Percentiles rank a stretch among this genome's conserved stretches.
Evolutionary conservation across 1,140 invertebrate species (phyloP).

Genomic region (Propsilocerus akamusi): DNA sequence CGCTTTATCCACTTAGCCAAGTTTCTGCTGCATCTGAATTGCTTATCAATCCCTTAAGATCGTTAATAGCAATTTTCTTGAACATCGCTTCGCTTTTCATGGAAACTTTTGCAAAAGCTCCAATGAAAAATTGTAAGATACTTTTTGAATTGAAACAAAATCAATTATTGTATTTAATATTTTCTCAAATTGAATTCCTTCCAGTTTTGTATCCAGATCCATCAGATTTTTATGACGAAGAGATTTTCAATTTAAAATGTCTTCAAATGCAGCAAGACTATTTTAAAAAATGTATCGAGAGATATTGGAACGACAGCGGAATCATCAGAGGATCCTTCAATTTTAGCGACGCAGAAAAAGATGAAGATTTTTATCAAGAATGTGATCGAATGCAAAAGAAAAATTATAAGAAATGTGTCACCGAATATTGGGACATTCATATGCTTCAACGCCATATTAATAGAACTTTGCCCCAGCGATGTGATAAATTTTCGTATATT

Average conservation of each 20-base stretch:
- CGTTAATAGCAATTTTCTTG: not conserved
- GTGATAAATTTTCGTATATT: not conserved
- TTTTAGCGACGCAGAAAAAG: not conserved
- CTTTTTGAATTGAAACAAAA: not conserved
- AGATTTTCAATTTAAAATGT: not conserved
- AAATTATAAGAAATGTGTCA: not conserved
- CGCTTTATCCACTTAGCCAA: not conserved
- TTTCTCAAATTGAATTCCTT: not conserved
- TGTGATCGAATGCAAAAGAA: not conserved
- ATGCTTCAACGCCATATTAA: not conserved
- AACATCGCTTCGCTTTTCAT: not conserved
- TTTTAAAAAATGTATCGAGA: not conserved
- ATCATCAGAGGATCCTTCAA: no score
- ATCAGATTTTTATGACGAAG: not conserved
- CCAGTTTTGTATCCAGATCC: conserved; percentile 2
- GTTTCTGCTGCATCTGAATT: not conserved
- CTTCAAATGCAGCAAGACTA: not conserved
- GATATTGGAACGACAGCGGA: not conserved
- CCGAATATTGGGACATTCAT: not conserved
- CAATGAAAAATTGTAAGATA: not conserved
- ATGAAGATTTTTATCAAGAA: not conserved
- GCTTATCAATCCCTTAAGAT: not conserved
- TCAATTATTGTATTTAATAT: not conserved
- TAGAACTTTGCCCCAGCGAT: not conserved
- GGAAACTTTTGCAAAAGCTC: not conserved